phyloP scores from a whole-genome alignment of 2,797 vertebrate species.

The Rhynchonycteris naso region DNA sequence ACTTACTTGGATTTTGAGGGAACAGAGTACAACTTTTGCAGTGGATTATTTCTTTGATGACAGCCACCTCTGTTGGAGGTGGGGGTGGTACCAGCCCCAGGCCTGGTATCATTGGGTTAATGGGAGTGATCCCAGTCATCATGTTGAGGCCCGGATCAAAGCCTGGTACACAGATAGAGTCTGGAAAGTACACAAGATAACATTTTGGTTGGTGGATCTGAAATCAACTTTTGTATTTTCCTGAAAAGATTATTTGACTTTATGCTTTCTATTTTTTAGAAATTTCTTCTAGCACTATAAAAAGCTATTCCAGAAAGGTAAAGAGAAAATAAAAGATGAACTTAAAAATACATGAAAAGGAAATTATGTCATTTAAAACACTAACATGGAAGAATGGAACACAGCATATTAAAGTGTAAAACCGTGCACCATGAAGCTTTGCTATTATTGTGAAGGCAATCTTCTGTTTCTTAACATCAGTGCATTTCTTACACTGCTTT shows the following conservation, averaged over 20 bases:
- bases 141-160: slow-evolving; percentile 94
- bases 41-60: slow-evolving; percentile 97
- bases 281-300: slow-evolving; percentile 45
- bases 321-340: slow-evolving; percentile 53
- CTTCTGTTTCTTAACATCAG: slow-evolving; percentile 73
- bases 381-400: slow-evolving; percentile 68
- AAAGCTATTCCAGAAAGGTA: slow-evolving; percentile 12
- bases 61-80: slow-evolving; percentile 89
- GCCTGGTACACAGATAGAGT: slow-evolving; percentile 94
- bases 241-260: slow-evolving; percentile 57
- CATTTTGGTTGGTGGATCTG: slow-evolving; percentile 69
- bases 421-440: slow-evolving; percentile 52
- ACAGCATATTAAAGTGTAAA: slow-evolving; percentile 66
- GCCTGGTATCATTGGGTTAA: slow-evolving; percentile 96
- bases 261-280: neutral
- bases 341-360: slow-evolving; percentile 53
- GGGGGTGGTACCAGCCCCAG: slow-evolving; percentile 93
- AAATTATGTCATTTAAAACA: slow-evolving; percentile 80
- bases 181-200: slow-evolving; percentile 86
- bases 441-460: slow-evolving; percentile 62
- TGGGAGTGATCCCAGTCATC: slow-evolving; percentile 91
- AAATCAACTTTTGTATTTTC: slow-evolving; percentile 52
- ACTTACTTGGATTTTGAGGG: slow-evolving; percentile 98
- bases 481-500: slow-evolving; percentile 72
- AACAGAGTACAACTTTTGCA: slow-evolving; percentile 97